phyloP scores from a whole-genome alignment of 2,797 vertebrate genomes.

The Lacerta agilis region DNA sequence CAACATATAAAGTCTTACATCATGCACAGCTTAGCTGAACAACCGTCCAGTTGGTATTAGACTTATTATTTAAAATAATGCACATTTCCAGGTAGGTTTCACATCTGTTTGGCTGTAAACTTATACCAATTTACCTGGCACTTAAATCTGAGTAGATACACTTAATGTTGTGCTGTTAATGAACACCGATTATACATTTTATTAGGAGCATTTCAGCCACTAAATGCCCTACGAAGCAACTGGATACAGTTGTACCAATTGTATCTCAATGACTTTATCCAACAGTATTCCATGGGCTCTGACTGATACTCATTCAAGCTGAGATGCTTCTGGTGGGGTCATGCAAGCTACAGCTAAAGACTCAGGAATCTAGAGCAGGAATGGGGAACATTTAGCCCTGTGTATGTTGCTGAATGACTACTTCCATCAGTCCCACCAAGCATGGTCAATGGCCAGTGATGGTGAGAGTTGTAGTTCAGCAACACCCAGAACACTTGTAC shows the following conservation, averaged over 20 bases:
- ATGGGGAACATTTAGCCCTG: neutral
- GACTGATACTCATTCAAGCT: slow-evolving; percentile 30
- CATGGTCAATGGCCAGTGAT: too few species aligned
- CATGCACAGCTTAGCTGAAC: slow-evolving; percentile 52
- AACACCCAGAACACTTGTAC: too few species aligned
- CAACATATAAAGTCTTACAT: slow-evolving; percentile 40
- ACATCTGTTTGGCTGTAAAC: slow-evolving; percentile 46
- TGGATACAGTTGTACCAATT: slow-evolving; percentile 39
- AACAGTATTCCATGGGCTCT: slow-evolving; percentile 29
- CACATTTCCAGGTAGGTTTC: slow-evolving; percentile 30
- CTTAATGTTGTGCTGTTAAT: neutral
- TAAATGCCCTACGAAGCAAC: slow-evolving; percentile 68
- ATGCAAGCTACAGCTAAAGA: slow-evolving; percentile 25
- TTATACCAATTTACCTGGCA: neutral
- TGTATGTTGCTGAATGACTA: too few species aligned
- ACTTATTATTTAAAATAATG: slow-evolving; percentile 52
- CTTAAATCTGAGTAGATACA: too few species aligned
- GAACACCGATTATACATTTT: slow-evolving; percentile 37
- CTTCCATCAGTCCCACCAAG: too few species aligned
- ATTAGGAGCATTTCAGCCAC: slow-evolving; percentile 32
- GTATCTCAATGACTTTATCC: slow-evolving; percentile 27
- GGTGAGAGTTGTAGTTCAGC: too few species aligned
- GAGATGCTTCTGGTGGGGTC: slow-evolving; percentile 6
- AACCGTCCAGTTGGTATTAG: slow-evolving; percentile 27
- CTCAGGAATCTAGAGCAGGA: slow-evolving; percentile 1